phyloP scores from a whole-genome alignment of 2,797 vertebrate species.

The Gobio occitaniae region DNA sequence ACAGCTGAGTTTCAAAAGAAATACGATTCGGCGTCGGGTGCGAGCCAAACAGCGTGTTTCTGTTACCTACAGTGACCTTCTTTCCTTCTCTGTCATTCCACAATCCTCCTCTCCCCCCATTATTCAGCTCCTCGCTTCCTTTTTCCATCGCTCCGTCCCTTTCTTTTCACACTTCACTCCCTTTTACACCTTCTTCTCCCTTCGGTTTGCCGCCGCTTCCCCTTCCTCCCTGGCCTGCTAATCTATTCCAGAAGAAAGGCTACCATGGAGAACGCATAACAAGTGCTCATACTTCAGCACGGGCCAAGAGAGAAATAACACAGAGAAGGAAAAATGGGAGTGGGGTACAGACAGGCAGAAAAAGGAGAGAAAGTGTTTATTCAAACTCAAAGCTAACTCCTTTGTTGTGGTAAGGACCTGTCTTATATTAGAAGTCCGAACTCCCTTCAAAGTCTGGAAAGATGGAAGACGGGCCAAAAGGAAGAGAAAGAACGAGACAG shows the following conservation, averaged over 20 bases:
- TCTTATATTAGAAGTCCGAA: slow-evolving; percentile 74
- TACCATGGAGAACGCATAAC: slow-evolving; percentile 64
- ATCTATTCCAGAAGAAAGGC: slow-evolving; percentile 59
- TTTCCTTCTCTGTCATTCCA: slow-evolving; percentile 23
- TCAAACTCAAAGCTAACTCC: slow-evolving; percentile 67
- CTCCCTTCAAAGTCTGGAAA: slow-evolving; percentile 78
- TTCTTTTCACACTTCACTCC: slow-evolving; percentile 57
- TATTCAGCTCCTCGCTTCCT: slow-evolving; percentile 44
- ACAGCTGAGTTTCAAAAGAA: slow-evolving; percentile 31
- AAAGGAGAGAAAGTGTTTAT: slow-evolving; percentile 67
- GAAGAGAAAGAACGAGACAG: slow-evolving; percentile 57
- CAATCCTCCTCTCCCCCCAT: slow-evolving; percentile 23
- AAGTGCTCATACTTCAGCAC: slow-evolving; percentile 65
- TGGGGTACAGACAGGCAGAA: slow-evolving; percentile 55
- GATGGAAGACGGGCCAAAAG: slow-evolving; percentile 69
- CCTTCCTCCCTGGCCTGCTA: slow-evolving; percentile 48
- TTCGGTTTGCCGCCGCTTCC: slow-evolving; percentile 43
- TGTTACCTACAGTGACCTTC: slow-evolving; percentile 52
- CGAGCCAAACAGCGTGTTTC: slow-evolving; percentile 31
- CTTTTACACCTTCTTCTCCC: slow-evolving; percentile 59
- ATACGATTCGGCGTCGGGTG: not conserved
- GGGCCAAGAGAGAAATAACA: slow-evolving; percentile 73
- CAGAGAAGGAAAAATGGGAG: slow-evolving; percentile 63
- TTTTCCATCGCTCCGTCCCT: slow-evolving; percentile 50
- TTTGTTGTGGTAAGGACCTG: slow-evolving; percentile 77